phyloP scores from a whole-genome alignment of 2,797 vertebrate genomes.

The Hypotaenidia okinawae region DNA sequence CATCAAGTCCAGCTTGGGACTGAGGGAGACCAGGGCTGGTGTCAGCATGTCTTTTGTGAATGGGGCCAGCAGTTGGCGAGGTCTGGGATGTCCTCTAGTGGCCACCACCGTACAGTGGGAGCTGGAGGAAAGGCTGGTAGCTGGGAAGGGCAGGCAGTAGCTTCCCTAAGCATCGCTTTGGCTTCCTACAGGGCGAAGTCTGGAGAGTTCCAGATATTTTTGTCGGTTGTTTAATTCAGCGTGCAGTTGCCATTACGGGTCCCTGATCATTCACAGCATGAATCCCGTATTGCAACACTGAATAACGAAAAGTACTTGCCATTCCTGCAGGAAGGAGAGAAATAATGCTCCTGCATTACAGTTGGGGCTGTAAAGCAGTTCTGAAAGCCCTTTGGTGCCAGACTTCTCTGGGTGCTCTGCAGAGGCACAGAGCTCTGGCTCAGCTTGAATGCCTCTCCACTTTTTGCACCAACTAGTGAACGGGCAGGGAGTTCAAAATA shows the following conservation, averaged over 20 bases:
- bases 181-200: slow-evolving; percentile 34
- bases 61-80: neutral
- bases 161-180: neutral
- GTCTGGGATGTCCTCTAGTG: slow-evolving; percentile 64
- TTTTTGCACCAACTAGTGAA: neutral
- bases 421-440: neutral
- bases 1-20: neutral
- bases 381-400: neutral
- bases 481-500: neutral
- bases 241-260: neutral
- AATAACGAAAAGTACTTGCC: slow-evolving; percentile 19
- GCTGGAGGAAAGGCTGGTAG: neutral
- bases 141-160: slow-evolving; percentile 9
- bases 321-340: neutral
- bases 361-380: neutral
- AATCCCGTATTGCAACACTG: neutral
- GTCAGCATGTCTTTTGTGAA: neutral
- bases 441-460: fast-evolving
- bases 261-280: slow-evolving; percentile 30
- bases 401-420: neutral
- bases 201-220: slow-evolving; percentile 56
- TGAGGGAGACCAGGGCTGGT: neutral
- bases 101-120: neutral
- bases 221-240: slow-evolving; percentile 55
- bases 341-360: neutral